Conservation (phyloP, 2,113 vertebrate genomes). For the Xiphophorus hellerii region DNA sequence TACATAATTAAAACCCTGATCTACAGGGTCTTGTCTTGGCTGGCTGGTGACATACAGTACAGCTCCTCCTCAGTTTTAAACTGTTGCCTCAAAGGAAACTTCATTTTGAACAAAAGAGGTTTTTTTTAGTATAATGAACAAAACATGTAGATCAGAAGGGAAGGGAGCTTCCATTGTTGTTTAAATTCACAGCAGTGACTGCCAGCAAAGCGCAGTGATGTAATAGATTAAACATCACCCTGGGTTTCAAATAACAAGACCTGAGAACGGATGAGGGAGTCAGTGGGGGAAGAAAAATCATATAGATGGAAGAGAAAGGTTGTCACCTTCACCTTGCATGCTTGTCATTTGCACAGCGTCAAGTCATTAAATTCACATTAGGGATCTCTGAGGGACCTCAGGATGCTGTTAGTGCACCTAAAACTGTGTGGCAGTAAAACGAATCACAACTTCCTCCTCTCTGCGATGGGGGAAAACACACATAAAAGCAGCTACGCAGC, state of each 20-base stretch:
- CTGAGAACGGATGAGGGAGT: slow-evolving; percentile 28
- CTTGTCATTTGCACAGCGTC: slow-evolving; percentile 93
- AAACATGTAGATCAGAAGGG: slow-evolving; percentile 36
- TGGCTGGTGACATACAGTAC: slow-evolving; percentile 27
- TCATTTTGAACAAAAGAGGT: slow-evolving; percentile 11
- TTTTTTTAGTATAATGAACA: slow-evolving; percentile 37
- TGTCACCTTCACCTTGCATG: slow-evolving; percentile 94
- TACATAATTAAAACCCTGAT: slow-evolving; percentile 49
- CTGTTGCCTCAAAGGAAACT: slow-evolving; percentile 20
- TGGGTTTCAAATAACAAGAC: slow-evolving; percentile 57
- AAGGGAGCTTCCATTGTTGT: slow-evolving; percentile 38
- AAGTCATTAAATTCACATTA: slow-evolving; percentile 99
- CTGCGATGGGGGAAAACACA: slow-evolving; percentile 39
- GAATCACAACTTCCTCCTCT: slow-evolving; percentile 75
- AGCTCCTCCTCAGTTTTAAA: slow-evolving; percentile 1
- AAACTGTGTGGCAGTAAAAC: slow-evolving; percentile 91
- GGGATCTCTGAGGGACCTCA: slow-evolving; percentile 88
- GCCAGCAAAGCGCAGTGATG: slow-evolving; percentile 13
- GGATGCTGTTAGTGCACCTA: slow-evolving; percentile 93
- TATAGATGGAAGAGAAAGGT: slow-evolving; percentile 84
- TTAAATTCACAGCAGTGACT: slow-evolving; percentile 33
- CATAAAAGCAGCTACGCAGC: slow-evolving; percentile 81
- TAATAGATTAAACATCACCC: slow-evolving; percentile 55
- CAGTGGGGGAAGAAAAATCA: slow-evolving; percentile 80
- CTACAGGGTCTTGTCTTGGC: slow-evolving; percentile 35